Evolutionary conservation across 2,113 vertebrate species (phyloP), one percentile per base, ranked within the genome.

Genomic region (Litocranius walleri): DNA sequence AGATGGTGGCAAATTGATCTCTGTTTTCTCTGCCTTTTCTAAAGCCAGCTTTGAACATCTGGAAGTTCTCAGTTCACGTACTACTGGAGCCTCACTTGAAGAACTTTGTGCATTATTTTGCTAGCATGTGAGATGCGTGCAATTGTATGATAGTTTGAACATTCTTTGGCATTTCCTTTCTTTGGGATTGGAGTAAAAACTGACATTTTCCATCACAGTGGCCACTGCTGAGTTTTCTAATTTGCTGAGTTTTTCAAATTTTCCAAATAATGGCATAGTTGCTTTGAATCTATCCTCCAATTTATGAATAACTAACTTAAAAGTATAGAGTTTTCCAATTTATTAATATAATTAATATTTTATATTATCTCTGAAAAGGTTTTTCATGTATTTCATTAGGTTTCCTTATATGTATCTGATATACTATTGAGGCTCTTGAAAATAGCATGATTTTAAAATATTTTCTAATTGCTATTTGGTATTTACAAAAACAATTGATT

Each of bases 371-470:
- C 7, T 74, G 10, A 90, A 81, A 36, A 94, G 0, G 2, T 57
- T 25, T 56, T 91, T 43, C 17, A 57, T 27, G 15, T 90, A 19
- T 92, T 77, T 61, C 33, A 74, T 50, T 50, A 54, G 5, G 21
- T 91, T 91, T 89, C 27, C 43, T 86, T 25, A 57, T 29, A 83
- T 23, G 6, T 29, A 45, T 93, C n/a, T 71, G 33, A 54, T 62
- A 10, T 90, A 64, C 85, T 74, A 23, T 81, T 45, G 33, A 90
- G 25, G 11, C 6, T 91, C 71, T 36, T 87, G 27, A 71, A 90
- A 96, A 87, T 33, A 57, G 4, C 45, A 43, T 61, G 16, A 29
- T 78, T 97, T 88, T 0, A 45, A 88, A 97, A 78, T 59, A 71
- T 88, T 77, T 94, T 93, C 43, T 77, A 71, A 84, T 45, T 59